Base-by-base conservation (phyloP, 2,888 invertebrate species). In the Lasioglossum lativentre region DNA sequence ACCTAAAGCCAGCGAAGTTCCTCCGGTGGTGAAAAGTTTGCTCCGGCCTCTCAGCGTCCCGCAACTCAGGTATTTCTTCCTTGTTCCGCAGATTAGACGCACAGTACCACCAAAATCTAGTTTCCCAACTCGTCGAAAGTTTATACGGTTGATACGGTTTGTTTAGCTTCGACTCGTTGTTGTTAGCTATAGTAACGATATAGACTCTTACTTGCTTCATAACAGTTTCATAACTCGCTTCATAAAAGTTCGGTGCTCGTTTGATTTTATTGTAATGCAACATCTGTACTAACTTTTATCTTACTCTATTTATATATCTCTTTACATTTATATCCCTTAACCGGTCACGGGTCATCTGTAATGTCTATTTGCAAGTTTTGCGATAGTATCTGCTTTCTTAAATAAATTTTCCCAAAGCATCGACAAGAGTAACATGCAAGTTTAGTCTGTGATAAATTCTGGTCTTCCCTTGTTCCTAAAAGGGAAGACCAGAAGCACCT, bases 11-110 rank as follows among this genome's bases (percentile, higher is more conserved):
- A 92, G 94, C 30, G 94, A 95, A 63, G 95, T 96, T 2, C 95
- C 96, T n/a, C 96, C 96, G 5, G 95, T 96, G 75, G 96, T 96
- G 72, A 96, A 96, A 91, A 96, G 96, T 75, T 95, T 96, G 30
- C 95, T 96, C 56, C 95, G 96, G 73, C 96, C 96, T 2, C 93
- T 96, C 68, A 96, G 96, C 74, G 96, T 96, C 52, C 96, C 96
- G 56, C 95, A 96, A 78, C 94, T 96, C 45, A 94, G 95, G 95
- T 95, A 89, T 23, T 66, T 30, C 8, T 10, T 16, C 40, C 3
- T 19, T 23, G 8, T 59, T 56, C 52, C 6, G 6, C 6, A 8
- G 40, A 68, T 38, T 3, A 8, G 34, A 68, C 66, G 16, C 66
- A 30, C 16, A 16, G 30, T 63, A 16, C 6, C 14, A 6, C 1